A percentile compares a stretch with the other conserved stretches of the same genome.
These are phyloP conservation scores for Drosophila novamexicana DNA, from an alignment of 1,140 invertebrate genomes.

Conservation along the genomic window DNA sequence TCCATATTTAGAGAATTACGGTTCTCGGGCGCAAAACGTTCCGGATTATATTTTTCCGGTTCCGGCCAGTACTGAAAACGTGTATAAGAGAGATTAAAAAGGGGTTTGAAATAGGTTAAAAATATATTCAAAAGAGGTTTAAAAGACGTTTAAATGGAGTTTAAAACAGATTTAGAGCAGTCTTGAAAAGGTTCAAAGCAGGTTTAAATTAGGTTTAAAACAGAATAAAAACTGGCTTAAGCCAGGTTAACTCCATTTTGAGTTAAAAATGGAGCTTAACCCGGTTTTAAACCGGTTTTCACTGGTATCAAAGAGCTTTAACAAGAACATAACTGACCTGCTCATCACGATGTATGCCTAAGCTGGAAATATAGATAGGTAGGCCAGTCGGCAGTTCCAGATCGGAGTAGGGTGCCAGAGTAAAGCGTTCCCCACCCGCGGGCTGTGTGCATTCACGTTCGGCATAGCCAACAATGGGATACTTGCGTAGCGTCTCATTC, in stretches of 20 bases:
- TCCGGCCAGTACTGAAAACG: constrained; percentile 87
- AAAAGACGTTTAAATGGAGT: no score
- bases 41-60: constrained; percentile 88
- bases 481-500: constrained; percentile 82
- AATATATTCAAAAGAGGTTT: neutral
- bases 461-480: constrained; percentile 64
- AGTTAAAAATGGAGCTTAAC: no score
- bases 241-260: no score
- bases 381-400: constrained; percentile 57
- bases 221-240: no score
- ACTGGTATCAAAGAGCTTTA: neutral
- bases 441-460: constrained; percentile 68
- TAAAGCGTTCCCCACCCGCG: constrained; percentile 55
- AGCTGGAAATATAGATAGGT: constrained; percentile 59
- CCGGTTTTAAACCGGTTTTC: no score
- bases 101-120: neutral
- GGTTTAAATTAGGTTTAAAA: no score
- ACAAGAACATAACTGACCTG: constrained; percentile 35
- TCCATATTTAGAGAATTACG: constrained; percentile 86
- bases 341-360: constrained; percentile 66
- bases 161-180: no score
- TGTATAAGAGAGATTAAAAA: constrained; percentile 69
- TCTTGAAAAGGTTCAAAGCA: no score
- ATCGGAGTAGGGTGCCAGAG: constrained; percentile 49
- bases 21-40: constrained; percentile 86